Percentiles rank a stretch among this genome's conserved stretches.
These are phyloP conservation scores for Motacilla alba DNA, from an alignment of 2,113 vertebrate genomes.

Conservation along the genomic window DNA sequence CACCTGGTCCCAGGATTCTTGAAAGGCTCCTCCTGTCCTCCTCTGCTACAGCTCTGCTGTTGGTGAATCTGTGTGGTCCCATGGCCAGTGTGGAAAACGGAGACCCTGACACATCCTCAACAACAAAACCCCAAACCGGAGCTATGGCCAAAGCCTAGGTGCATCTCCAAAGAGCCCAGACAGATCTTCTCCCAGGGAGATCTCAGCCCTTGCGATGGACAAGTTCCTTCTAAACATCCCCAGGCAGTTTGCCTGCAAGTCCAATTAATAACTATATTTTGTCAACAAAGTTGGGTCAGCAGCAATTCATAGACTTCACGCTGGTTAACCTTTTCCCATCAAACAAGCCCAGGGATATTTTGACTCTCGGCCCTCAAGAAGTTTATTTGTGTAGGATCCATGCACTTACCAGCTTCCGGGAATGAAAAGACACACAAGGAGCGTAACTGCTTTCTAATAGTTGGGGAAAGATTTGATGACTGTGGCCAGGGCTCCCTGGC, in stretches of 20 bases:
- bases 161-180: not conserved
- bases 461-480: not conserved
- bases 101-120: not conserved
- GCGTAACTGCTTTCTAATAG: not conserved
- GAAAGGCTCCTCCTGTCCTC: not conserved
- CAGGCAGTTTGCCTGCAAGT: not conserved
- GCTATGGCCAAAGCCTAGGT: not conserved
- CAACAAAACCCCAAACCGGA: not conserved
- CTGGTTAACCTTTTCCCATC: slow-evolving; percentile 42
- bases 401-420: not conserved
- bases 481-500: not conserved
- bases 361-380: slow-evolving; percentile 20
- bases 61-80: accelerated
- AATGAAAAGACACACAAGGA: not conserved
- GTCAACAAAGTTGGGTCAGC: not conserved
- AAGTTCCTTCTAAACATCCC: not conserved
- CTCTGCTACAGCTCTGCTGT: not conserved
- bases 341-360: slow-evolving; percentile 19
- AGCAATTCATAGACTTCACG: not conserved
- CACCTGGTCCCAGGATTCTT: not conserved
- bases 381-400: slow-evolving; percentile 16
- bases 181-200: not conserved
- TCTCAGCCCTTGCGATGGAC: not conserved
- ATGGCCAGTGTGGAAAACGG: not conserved
- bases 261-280: slow-evolving; percentile 6